Percentiles rank a stretch among this genome's conserved stretches.
Conservation (phyloP, 2,113 vertebrate genomes). For the Apaloderma vittatum region DNA sequence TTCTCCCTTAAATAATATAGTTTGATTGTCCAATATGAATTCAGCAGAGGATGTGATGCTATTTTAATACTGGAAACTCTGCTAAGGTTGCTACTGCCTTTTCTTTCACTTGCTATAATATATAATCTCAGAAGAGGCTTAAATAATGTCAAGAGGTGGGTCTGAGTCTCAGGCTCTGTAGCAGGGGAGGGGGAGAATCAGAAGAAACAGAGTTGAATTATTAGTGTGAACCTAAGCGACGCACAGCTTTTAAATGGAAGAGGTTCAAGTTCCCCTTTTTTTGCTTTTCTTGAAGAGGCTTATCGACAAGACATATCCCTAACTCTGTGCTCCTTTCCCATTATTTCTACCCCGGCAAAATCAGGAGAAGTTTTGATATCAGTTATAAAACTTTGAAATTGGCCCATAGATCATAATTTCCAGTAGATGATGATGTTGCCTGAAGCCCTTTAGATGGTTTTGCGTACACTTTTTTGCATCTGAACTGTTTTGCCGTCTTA, state of each 20-base stretch:
- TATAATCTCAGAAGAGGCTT: background rate
- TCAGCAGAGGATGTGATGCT: background rate
- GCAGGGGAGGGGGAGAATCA: too few species aligned
- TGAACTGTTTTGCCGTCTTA: background rate
- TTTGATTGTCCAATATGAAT: background rate
- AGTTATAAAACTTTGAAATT: background rate
- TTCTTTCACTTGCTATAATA: background rate
- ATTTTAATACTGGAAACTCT: background rate
- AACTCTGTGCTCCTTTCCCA: background rate
- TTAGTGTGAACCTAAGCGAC: background rate
- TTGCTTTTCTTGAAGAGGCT: background rate
- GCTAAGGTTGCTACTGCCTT: background rate
- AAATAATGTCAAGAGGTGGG: background rate
- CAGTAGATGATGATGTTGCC: background rate
- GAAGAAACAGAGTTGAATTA: background rate
- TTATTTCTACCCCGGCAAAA: background rate
- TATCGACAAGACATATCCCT: background rate
- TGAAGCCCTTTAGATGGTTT: background rate
- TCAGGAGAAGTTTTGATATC: background rate
- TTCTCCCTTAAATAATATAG: background rate
- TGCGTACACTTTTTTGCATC: accelerated
- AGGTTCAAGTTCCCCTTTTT: background rate
- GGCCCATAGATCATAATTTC: background rate
- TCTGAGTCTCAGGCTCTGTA: background rate
- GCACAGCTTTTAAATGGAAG: conserved; percentile 24